phyloP scores from a whole-genome alignment of 2,888 invertebrate species.

The Callimorpha dominula region DNA sequence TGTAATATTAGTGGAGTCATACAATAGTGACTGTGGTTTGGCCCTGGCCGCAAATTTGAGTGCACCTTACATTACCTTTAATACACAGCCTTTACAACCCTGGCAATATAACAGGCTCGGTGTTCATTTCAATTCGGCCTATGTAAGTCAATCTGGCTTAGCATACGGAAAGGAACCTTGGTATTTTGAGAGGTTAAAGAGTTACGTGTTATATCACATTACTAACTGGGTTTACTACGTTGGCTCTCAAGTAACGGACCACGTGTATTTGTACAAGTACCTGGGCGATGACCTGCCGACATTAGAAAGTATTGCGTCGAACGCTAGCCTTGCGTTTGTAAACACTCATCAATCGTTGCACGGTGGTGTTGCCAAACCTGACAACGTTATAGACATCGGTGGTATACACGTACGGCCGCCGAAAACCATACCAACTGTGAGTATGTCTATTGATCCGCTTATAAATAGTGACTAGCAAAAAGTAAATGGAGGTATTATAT shows the following conservation, averaged over 20 bases:
- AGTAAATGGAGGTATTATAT: neutral
- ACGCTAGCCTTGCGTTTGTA: constrained; percentile 87
- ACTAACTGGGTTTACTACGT: constrained; percentile 82
- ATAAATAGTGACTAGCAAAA: constrained; percentile 19
- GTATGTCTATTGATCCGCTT: constrained; percentile 44
- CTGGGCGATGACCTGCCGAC: constrained; percentile 85
- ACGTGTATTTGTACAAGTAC: constrained; percentile 78
- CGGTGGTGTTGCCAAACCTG: constrained; percentile 86
- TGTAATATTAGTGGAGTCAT: constrained; percentile 90
- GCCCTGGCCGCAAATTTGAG: constrained; percentile 89
- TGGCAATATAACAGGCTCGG: constrained; percentile 85
- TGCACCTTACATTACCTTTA: constrained; percentile 88
- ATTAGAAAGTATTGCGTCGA: constrained; percentile 85
- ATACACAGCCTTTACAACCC: constrained; percentile 84
- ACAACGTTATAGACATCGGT: constrained; percentile 89
- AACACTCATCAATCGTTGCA: constrained; percentile 89
- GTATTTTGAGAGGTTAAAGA: constrained; percentile 79
- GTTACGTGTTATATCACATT: constrained; percentile 75
- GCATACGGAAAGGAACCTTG: constrained; percentile 80
- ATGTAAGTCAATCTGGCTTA: constrained; percentile 76
- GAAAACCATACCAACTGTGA: constrained; percentile 83
- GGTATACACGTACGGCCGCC: constrained; percentile 87
- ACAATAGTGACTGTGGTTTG: constrained; percentile 91
- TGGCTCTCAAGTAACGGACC: constrained; percentile 78
- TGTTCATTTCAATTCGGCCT: constrained; percentile 84